A percentile compares a stretch with the other conserved stretches of the same genome.
Conservation (phyloP, 2,888 invertebrate species). For the Noctua fimbriata region DNA sequence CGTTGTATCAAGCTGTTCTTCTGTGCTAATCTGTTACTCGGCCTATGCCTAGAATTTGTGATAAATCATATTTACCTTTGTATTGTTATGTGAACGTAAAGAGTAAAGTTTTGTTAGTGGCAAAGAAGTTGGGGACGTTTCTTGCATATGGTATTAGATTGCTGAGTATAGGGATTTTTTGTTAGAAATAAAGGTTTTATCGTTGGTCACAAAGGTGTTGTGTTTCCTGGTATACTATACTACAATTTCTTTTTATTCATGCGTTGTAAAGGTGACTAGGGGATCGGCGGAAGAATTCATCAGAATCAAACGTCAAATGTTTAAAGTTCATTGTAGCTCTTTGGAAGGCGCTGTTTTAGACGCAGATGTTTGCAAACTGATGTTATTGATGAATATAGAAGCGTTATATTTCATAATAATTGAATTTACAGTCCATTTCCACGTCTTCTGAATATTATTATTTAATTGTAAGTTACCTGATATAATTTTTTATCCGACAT, state of each 20-base stretch:
- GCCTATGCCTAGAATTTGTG: slow-evolving; percentile 17
- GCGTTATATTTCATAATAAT: not conserved
- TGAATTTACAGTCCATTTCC: not conserved
- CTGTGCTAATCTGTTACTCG: not conserved
- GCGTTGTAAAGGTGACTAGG: not conserved
- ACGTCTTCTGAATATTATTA: not conserved
- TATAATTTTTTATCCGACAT: not conserved
- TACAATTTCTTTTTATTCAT: not conserved
- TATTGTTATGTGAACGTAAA: slow-evolving; percentile 29
- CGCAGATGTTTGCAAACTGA: not conserved
- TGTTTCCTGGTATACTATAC: not conserved
- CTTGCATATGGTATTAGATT: not conserved
- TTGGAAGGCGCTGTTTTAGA: not conserved
- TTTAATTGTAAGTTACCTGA: not conserved
- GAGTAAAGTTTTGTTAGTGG: slow-evolving; percentile 39
- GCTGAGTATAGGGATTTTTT: not conserved
- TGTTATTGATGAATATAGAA: not conserved
- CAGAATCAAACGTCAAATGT: not conserved
- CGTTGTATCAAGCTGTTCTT: not conserved
- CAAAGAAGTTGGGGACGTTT: not conserved
- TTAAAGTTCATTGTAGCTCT: not conserved
- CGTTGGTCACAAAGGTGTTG: not conserved
- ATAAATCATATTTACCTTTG: slow-evolving; percentile 57
- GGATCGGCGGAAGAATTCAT: not conserved
- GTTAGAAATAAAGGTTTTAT: not conserved